Base-by-base conservation (phyloP, 2,797 vertebrate species). In the Clamator glandarius region DNA sequence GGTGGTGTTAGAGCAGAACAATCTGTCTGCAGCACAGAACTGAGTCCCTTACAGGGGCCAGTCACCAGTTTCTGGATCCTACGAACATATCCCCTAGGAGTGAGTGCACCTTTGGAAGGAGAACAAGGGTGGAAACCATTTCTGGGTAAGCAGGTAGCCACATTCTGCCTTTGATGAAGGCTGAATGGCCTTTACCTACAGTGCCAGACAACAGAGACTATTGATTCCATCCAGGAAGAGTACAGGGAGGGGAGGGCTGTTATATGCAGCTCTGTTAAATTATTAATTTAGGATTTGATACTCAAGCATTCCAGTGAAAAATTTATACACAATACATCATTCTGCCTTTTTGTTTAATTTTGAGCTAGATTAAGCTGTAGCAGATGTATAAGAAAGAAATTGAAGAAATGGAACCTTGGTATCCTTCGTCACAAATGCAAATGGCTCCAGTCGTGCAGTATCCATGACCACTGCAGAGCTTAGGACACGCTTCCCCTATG, bases 341-440 rank as follows among this genome's bases (percentile, higher is more conserved):
- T 64, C n/a, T 28, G 26, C 73, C 31, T 90, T 68, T 74, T 68
- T 41, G 39, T 77, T 93, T 66, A 31, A 62, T 89, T 87, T 52
- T 89, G 59, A 79, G 24, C 52, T 84, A 54, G 12, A 36, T 84
- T 76, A 84, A 36, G 36, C 21, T 52, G 16, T 35, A 74, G 16
- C 29, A 77, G 29, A 64, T 68, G 20, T n/a, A 29, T 44, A 76
- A 67, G 68, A 87, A 25, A 17, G 24, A 85, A 83, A 87, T 4
- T 7, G 15, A 61, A 48, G 63, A 92, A 85, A 74, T 58, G 81
- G 87, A 94, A 99, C 99, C 99, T 95, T 99, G 98, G 92, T 98
- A 98, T 93, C 98, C 99, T 96, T 99, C 99, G 1, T 99, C 99
- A 89, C 99, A 99, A 97, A 99, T 99, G 97, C 99, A 99, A 92